Percentiles rank a stretch among this genome's conserved stretches.
phyloP scores from a whole-genome alignment of 2,888 invertebrate genomes.

The Acleris laterana region DNA sequence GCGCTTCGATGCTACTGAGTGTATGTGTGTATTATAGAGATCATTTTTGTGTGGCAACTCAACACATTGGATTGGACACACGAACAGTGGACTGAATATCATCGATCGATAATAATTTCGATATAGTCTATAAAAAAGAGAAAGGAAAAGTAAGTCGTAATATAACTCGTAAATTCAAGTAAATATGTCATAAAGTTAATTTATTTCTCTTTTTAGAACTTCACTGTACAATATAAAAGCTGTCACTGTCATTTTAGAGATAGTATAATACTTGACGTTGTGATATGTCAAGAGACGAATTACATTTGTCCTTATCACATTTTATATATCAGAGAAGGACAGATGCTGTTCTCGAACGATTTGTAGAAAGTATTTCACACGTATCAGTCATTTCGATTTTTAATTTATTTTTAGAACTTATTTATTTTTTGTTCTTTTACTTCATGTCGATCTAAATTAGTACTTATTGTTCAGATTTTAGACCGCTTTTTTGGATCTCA shows the following conservation, averaged over 20 bases:
- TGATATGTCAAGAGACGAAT: not conserved
- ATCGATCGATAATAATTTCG: no score
- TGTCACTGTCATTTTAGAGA: conserved; percentile 4
- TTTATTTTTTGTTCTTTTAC: conserved; percentile 9
- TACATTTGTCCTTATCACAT: no score
- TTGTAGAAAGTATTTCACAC: conserved; percentile 12
- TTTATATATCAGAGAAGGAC: not conserved
- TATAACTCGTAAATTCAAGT: not conserved
- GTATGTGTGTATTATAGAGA: no score
- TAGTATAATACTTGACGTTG: not conserved
- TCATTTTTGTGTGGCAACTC: no score
- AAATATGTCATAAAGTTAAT: conserved; percentile 8
- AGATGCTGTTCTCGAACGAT: not conserved
- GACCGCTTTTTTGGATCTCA: conserved; percentile 1
- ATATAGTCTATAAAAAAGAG: no score
- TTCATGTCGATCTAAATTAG: conserved; percentile 1
- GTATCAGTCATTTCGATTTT: conserved; percentile 13
- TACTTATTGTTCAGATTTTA: conserved; percentile 5
- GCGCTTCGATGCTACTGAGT: no score
- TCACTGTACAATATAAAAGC: not conserved
- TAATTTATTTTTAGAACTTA: conserved; percentile 9
- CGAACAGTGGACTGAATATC: no score
- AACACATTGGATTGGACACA: no score
- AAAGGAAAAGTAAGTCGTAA: not conserved
- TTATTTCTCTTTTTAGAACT: not conserved